A percentile compares a stretch with the other conserved stretches of the same genome.
phyloP scores from a whole-genome alignment of 2,113 vertebrate species.

The Oceanites oceanicus region DNA sequence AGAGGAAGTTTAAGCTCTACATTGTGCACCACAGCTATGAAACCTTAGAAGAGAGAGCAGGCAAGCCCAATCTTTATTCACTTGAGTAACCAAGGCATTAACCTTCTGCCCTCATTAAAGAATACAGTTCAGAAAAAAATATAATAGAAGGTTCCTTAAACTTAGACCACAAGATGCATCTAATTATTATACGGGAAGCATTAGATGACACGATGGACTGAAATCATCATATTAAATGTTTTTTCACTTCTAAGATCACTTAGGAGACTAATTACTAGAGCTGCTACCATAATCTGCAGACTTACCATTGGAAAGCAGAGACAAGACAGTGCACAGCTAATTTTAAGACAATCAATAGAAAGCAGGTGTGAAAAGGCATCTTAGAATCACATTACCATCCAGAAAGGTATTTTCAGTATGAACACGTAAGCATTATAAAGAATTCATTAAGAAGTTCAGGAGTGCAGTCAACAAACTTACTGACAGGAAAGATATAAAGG shows the following conservation, averaged over 20 bases:
- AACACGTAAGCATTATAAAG: not conserved
- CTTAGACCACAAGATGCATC: not conserved
- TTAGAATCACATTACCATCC: not conserved
- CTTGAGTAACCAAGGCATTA: not conserved
- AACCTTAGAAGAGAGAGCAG: not conserved
- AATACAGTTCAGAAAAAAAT: not conserved
- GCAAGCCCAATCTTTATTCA: not conserved
- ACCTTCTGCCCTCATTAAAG: not conserved
- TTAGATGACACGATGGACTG: not conserved
- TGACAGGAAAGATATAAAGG: not conserved
- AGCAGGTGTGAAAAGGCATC: not conserved
- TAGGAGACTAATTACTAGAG: not conserved
- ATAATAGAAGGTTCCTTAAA: not conserved
- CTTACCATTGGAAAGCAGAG: not conserved
- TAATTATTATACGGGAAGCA: not conserved
- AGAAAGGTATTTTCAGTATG: not conserved
- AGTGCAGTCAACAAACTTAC: not conserved
- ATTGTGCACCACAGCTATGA: not conserved
- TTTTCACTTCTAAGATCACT: not conserved
- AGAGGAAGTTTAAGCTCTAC: not conserved
- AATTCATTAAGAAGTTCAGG: not conserved
- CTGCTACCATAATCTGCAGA: not conserved
- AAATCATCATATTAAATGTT: not conserved
- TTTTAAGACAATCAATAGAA: slow-evolving; percentile 20
- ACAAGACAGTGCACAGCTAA: not conserved